Percentiles rank a stretch among this genome's conserved stretches.
phyloP scores from a whole-genome alignment of 2,113 vertebrate genomes.

The Erpornis zantholeuca region DNA sequence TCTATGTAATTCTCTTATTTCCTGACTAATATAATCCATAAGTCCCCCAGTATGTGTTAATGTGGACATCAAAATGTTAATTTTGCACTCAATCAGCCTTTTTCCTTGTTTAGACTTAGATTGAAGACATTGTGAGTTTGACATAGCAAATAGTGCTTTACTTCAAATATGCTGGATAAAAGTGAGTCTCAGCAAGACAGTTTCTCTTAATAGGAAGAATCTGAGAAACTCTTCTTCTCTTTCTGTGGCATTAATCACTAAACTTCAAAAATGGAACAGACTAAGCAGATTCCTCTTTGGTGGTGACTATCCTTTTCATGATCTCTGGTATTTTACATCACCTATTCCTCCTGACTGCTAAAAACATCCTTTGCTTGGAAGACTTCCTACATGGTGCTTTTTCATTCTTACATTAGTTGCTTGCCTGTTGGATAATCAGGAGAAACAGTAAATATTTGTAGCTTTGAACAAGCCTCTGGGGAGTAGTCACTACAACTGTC shows the following conservation, averaged over 20 bases:
- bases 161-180: background rate
- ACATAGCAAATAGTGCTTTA: background rate
- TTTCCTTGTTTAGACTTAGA: background rate
- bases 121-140: background rate
- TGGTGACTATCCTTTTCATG: background rate
- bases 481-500: background rate
- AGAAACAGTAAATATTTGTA: background rate
- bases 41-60: background rate
- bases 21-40: background rate
- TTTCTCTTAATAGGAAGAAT: background rate
- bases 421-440: background rate
- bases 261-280: background rate
- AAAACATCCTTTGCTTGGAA: background rate
- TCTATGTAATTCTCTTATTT: background rate
- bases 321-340: background rate
- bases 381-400: background rate
- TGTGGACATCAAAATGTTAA: background rate
- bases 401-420: background rate
- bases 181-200: background rate
- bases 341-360: background rate
- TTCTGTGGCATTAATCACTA: background rate
- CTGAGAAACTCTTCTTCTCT: background rate
- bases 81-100: background rate
- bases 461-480: background rate
- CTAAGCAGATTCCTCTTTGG: background rate